A percentile compares a stretch with the other conserved stretches of the same genome.
Evolutionary conservation across 2,113 vertebrate genomes (phyloP).

Genomic region (Anguilla rostrata): DNA sequence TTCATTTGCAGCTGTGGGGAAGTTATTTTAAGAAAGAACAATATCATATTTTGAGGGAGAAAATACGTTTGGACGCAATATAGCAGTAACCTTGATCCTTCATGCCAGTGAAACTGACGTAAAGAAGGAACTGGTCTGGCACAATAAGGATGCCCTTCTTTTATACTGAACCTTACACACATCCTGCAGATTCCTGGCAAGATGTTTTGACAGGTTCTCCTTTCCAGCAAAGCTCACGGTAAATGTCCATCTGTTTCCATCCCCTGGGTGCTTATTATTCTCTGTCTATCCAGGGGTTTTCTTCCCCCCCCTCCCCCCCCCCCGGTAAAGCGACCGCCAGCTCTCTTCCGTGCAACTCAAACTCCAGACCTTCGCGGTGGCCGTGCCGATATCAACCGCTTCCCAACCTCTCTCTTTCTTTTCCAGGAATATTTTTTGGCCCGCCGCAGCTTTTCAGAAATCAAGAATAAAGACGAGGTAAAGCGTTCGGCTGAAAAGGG

Average conservation of each 20-base stretch:
- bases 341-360: constrained; percentile 49
- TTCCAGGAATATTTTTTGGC: constrained; percentile 27
- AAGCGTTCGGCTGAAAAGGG: not conserved
- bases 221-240: constrained; percentile 67
- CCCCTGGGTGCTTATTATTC: constrained; percentile 75
- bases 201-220: constrained; percentile 68
- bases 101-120: not conserved
- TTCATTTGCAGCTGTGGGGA: not conserved
- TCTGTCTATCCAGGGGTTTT: constrained; percentile 67
- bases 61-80: not conserved
- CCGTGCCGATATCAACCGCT: constrained; percentile 26
- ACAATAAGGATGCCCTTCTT: not conserved
- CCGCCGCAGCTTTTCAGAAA: not conserved
- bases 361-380: not conserved
- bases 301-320: constrained; percentile 38
- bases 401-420: constrained; percentile 53
- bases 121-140: not conserved
- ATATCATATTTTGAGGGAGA: not conserved
- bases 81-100: not conserved
- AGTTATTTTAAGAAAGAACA: not conserved
- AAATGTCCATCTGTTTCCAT: constrained; percentile 75
- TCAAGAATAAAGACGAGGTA: not conserved
- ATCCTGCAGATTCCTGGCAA: constrained; percentile 65
- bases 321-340: constrained; percentile 55
- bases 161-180: constrained; percentile 54